Evolutionary conservation across 2,113 vertebrate species (phyloP).

Genomic region (Semnornis frantzii): DNA sequence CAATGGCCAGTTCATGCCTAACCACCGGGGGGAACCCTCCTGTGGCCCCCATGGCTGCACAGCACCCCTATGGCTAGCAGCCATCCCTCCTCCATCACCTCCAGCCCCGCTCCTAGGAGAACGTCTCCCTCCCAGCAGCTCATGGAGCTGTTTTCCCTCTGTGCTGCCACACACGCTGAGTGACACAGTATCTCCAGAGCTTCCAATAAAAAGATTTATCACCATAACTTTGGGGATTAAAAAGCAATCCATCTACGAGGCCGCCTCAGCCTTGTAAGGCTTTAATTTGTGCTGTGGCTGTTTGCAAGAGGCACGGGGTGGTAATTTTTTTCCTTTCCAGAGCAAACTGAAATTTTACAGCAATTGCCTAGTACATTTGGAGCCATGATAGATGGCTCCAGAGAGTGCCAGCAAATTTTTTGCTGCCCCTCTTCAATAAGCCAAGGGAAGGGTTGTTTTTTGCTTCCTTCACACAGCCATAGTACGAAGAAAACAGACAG

Average conservation of each 20-base stretch:
- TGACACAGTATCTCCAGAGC: not conserved
- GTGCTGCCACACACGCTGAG: fast-evolving
- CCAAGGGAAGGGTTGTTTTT: not conserved
- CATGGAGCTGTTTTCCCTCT: not conserved
- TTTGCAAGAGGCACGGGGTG: slow-evolving; percentile 17
- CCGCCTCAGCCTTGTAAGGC: slow-evolving; percentile 70
- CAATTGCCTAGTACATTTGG: not conserved
- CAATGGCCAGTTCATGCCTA: not conserved
- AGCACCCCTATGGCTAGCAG: fast-evolving
- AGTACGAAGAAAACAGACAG: not conserved
- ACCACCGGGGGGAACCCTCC: not conserved
- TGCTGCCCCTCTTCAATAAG: not conserved
- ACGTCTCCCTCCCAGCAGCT: not conserved
- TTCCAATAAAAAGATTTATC: slow-evolving; percentile 60
- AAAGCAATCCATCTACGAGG: slow-evolving; percentile 53
- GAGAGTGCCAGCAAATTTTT: not conserved
- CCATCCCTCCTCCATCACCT: not conserved
- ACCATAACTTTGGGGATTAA: slow-evolving; percentile 55
- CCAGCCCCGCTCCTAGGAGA: fast-evolving
- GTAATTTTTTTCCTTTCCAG: not conserved
- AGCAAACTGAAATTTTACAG: slow-evolving; percentile 40
- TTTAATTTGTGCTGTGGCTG: slow-evolving; percentile 24
- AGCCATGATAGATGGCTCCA: slow-evolving; percentile 25
- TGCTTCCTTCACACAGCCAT: not conserved
- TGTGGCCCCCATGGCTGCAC: fast-evolving